Base-by-base conservation (phyloP, 2,797 vertebrate species). In the Tokudaia muenninki region DNA sequence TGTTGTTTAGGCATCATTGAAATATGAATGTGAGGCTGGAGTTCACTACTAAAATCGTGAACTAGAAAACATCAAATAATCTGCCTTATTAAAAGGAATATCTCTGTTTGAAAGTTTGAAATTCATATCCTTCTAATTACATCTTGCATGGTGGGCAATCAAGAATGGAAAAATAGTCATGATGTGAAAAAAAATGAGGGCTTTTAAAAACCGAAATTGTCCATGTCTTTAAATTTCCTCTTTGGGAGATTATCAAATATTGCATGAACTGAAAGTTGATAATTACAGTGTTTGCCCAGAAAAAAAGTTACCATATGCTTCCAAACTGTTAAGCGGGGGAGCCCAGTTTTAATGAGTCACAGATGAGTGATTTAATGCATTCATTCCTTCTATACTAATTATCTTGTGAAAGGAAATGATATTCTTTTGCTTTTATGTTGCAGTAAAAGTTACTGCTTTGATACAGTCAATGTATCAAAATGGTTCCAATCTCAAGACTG, bases 311-410 rank as follows among this genome's bases (percentile, higher is more conserved):
- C 78, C 89, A 63, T 94, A 94, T 65, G 12, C 63, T 91, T 82
- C 67, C 65, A 89, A 86, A 93, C 75, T 34, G 22, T 74, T 74
- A 92, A 63, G 37, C 50, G 61, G n/a, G 67, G n/a, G 37, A 95
- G 80, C 72, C 95, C 37, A 94, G 44, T 47, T 87, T 96, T 83
- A 96, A 65, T 94, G 83, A 97, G 21, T 96, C 92, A 96, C 16
- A 96, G 75, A 31, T 65, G 83, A 91, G 24, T 50, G 59, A 84
- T 72, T 91, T 90, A 79, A 52, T 96, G 52, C 72, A 63, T 95
- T 86, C 65, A 44, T 92, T 92, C 22, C 67, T 94, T 91, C n/a
- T 80, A 79, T 41, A 83, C 50, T 34, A 77, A 95, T 92, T 94
- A 77, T 52, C n/a, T 86, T 88, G 41, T 37, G 77, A 96, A 87